Percentiles rank a stretch among this genome's conserved stretches.
phyloP scores from a whole-genome alignment of 1,140 invertebrate genomes.

The Drosophila hydei region DNA sequence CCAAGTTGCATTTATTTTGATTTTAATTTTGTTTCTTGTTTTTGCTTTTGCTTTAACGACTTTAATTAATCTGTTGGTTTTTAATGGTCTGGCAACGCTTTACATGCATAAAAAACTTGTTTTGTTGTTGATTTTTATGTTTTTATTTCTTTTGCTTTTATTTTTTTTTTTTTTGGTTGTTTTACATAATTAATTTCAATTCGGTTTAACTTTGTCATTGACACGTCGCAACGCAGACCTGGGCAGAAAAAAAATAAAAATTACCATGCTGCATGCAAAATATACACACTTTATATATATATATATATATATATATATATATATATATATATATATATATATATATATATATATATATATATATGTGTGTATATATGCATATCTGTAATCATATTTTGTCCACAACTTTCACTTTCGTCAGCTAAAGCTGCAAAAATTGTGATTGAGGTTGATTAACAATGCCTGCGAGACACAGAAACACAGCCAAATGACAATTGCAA shows the following conservation, averaged over 20 bases:
- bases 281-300: not conserved
- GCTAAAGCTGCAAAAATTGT: constrained; percentile 14
- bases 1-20: constrained; percentile 5
- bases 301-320: constrained; percentile 3
- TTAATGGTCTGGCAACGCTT: constrained; percentile 9
- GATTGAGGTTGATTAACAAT: constrained; percentile 22
- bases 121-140: not conserved
- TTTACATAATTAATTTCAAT: constrained; percentile 52
- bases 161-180: not conserved
- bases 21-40: not conserved
- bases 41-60: not conserved
- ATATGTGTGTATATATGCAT: constrained; percentile 3
- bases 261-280: constrained; percentile 12
- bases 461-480: not conserved
- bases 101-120: constrained; percentile 23
- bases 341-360: constrained; percentile 3
- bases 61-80: constrained; percentile 27
- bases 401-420: constrained; percentile 45
- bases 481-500: not conserved
- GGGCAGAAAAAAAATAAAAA: not conserved
- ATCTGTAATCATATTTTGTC: constrained; percentile 30
- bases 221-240: constrained; percentile 11
- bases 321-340: constrained; percentile 8
- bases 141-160: not conserved
- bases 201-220: constrained; percentile 47